These are phyloP conservation scores for Danaus chrysippus DNA, from an alignment of 2,888 invertebrate genomes.

Conservation along the genomic window DNA sequence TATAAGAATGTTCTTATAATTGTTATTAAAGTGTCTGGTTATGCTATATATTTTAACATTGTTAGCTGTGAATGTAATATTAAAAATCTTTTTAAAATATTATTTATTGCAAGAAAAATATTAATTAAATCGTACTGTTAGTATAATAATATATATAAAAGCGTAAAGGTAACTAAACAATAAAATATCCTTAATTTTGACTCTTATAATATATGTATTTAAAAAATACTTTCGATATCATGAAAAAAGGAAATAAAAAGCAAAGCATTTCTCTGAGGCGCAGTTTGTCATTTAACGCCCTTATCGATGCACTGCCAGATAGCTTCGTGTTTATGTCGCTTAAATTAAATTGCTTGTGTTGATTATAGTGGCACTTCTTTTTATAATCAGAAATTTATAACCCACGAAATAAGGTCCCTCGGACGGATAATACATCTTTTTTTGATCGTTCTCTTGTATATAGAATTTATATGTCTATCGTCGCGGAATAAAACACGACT, in stretches of 20 bases:
- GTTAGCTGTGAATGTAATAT: too few relatives aligned
- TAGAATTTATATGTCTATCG: conserved; percentile 34
- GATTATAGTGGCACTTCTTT: conserved; percentile 70
- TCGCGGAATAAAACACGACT: conserved; percentile 37
- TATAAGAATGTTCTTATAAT: neutral
- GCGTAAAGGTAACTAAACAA: too few relatives aligned
- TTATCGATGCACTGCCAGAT: conserved; percentile 74
- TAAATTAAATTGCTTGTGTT: conserved; percentile 72
- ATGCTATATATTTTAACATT: too few relatives aligned
- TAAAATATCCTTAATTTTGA: too few relatives aligned
- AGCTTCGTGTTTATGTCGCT: conserved; percentile 72
- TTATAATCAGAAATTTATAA: conserved; percentile 64
- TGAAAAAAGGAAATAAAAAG: conserved; percentile 59
- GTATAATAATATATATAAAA: too few relatives aligned
- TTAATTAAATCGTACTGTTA: too few relatives aligned
- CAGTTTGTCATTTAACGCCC: conserved; percentile 75
- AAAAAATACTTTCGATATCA: neutral
- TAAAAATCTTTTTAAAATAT: too few relatives aligned
- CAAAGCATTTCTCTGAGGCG: conserved; percentile 66
- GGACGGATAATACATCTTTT: conserved; percentile 37
- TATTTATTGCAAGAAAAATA: neutral
- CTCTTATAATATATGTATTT: too few relatives aligned
- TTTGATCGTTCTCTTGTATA: conserved; percentile 34
- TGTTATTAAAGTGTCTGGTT: too few relatives aligned
- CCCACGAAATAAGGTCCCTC: conserved; percentile 40